Evolutionary conservation across 92 coral and sea anemone species (phyloP).

Genomic region (Pocillopora grandis): DNA sequence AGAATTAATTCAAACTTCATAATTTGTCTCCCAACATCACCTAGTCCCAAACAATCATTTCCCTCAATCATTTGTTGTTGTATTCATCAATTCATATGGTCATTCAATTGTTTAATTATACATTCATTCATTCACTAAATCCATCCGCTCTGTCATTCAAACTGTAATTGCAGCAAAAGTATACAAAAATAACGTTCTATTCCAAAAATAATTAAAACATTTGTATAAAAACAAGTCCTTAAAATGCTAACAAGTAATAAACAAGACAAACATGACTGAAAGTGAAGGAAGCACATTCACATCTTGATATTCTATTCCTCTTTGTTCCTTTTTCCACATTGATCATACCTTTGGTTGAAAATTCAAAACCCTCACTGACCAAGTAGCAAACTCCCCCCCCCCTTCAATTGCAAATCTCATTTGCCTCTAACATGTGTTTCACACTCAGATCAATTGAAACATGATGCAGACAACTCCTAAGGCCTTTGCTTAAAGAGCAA

Average conservation of each 20-base stretch:
- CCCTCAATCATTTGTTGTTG: too few relatives aligned
- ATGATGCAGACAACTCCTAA: too few relatives aligned
- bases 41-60: too few relatives aligned
- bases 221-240: background rate
- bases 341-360: background rate
- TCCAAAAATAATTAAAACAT: background rate
- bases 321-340: background rate
- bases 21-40: background rate
- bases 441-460: background rate
- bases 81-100: background rate
- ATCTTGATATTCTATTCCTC: background rate
- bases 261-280: constrained; percentile 1
- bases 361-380: background rate
- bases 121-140: background rate
- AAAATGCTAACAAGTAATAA: background rate
- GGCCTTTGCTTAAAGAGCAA: background rate
- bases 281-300: background rate
- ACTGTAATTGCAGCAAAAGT: background rate
- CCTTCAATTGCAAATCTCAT: background rate
- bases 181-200: constrained; percentile 30
- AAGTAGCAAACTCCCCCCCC: background rate
- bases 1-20: background rate
- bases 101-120: background rate
- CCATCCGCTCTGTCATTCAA: background rate
- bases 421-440: background rate